Percentiles rank a stretch among this genome's conserved stretches.
Conservation (phyloP, 1,140 invertebrate genomes). For the Bombus pyrosoma region DNA sequence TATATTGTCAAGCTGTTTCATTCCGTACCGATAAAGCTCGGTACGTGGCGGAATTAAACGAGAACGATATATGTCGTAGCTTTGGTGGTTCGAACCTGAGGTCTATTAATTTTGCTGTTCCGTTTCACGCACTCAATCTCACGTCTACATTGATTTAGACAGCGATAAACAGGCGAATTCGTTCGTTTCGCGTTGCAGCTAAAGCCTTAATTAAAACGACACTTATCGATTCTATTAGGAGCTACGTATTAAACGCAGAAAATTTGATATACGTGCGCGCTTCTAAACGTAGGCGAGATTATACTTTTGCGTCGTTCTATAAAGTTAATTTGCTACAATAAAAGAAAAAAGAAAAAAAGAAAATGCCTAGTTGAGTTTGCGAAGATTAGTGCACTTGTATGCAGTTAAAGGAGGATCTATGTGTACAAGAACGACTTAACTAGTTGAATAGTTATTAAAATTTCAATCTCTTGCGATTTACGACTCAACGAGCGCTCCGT, state of each 20-base stretch:
- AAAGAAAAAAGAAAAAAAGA: background rate
- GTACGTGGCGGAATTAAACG: constrained; percentile 23
- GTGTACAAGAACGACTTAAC: constrained; percentile 48
- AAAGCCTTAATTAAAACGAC: background rate
- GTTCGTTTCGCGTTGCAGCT: background rate
- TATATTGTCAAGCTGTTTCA: constrained; percentile 62
- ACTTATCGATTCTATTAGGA: background rate
- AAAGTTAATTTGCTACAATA: constrained; percentile 1
- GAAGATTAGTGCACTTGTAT: background rate
- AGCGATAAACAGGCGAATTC: background rate
- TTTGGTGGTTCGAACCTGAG: constrained; percentile 7
- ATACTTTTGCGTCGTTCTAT: background rate
- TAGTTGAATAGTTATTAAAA: constrained; percentile 46
- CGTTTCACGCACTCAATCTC: background rate
- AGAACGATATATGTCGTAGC: constrained; percentile 37
- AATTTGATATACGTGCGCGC: constrained; percentile 1
- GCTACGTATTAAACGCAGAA: background rate
- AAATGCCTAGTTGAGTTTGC: constrained; percentile 7
- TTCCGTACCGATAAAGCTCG: constrained; percentile 51
- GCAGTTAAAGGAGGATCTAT: constrained; percentile 27
- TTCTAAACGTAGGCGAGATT: constrained; percentile 10
- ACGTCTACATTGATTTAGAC: background rate
- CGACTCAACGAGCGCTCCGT: constrained; percentile 50
- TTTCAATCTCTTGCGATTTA: constrained; percentile 39
- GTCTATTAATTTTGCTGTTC: background rate